Evolutionary conservation across 1,140 invertebrate genomes (phyloP).

Genomic region (Acyrthosiphon pisum): DNA sequence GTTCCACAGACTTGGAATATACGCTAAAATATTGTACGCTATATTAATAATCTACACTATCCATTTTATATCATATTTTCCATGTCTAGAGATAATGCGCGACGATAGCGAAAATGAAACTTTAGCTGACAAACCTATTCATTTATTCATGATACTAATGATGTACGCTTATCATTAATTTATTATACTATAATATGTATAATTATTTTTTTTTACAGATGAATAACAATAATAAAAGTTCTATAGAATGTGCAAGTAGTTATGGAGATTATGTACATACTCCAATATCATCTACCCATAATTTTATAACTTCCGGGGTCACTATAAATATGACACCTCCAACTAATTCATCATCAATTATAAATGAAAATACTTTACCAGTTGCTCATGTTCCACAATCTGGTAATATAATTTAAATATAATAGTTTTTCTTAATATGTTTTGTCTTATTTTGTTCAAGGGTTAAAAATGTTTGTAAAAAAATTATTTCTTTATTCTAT

Average conservation of each 20-base stretch:
- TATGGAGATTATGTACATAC: slow-evolving; percentile 49
- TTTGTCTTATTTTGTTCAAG: no score
- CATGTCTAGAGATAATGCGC: no score
- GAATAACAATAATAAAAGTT: neutral
- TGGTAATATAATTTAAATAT: neutral
- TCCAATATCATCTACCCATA: slow-evolving; percentile 41
- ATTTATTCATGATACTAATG: no score
- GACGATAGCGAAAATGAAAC: no score
- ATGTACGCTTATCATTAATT: neutral
- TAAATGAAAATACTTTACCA: slow-evolving; percentile 12
- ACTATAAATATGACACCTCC: neutral
- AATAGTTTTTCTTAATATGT: neutral
- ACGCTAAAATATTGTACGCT: neutral
- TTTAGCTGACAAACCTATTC: no score
- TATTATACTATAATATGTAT: neutral
- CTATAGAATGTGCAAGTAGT: neutral
- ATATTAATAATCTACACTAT: neutral
- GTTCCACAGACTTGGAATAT: no score
- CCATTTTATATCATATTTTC: no score
- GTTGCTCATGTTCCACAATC: neutral
- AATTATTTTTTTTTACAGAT: slow-evolving; percentile 1
- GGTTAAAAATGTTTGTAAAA: no score
- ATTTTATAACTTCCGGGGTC: neutral
- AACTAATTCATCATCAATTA: neutral
- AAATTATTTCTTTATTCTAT: no score